These are phyloP conservation scores for Agonopterix heracliana DNA, from an alignment of 2,888 invertebrate genomes.

Conservation along the genomic window DNA sequence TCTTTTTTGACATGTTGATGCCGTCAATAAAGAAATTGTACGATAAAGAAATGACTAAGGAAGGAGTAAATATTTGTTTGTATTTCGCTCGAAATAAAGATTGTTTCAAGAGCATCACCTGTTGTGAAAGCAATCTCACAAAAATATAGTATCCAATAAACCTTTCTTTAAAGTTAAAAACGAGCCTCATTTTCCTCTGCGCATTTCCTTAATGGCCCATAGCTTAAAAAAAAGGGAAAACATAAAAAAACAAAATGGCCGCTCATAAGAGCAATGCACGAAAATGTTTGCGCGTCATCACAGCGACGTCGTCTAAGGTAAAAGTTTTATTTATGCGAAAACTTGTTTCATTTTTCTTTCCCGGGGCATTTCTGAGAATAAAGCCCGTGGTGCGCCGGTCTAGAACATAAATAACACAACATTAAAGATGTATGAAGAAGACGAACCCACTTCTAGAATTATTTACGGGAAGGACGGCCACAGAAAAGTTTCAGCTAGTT, in stretches of 20 bases:
- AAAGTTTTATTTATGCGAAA: slow-evolving; percentile 68
- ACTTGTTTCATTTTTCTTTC: slow-evolving; percentile 68
- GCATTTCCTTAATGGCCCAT: slow-evolving; percentile 19
- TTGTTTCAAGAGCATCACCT: too few relatives aligned
- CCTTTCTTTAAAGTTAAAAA: slow-evolving; percentile 14
- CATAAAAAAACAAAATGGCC: slow-evolving; percentile 30
- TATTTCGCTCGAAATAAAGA: too few relatives aligned
- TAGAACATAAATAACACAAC: slow-evolving; percentile 45
- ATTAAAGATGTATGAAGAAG: slow-evolving; percentile 54
- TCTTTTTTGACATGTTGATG: too few relatives aligned
- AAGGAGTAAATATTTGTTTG: too few relatives aligned
- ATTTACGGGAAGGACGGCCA: slow-evolving; percentile 27
- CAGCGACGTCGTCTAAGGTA: slow-evolving; percentile 29
- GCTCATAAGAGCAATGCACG: slow-evolving; percentile 35
- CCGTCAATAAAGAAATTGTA: too few relatives aligned
- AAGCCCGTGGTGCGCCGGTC: slow-evolving; percentile 35
- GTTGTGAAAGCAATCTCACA: not conserved
- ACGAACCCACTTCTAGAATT: slow-evolving; percentile 40
- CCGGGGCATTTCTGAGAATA: slow-evolving; percentile 39
- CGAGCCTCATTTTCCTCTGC: slow-evolving; percentile 13
- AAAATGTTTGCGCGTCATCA: slow-evolving; percentile 53
- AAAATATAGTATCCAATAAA: slow-evolving; percentile 15
- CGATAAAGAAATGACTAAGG: too few relatives aligned
- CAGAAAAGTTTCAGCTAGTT: slow-evolving; percentile 11
- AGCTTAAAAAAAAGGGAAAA: slow-evolving; percentile 14